phyloP scores from a whole-genome alignment of 2,888 invertebrate genomes.

The Sesia bembeciformis region DNA sequence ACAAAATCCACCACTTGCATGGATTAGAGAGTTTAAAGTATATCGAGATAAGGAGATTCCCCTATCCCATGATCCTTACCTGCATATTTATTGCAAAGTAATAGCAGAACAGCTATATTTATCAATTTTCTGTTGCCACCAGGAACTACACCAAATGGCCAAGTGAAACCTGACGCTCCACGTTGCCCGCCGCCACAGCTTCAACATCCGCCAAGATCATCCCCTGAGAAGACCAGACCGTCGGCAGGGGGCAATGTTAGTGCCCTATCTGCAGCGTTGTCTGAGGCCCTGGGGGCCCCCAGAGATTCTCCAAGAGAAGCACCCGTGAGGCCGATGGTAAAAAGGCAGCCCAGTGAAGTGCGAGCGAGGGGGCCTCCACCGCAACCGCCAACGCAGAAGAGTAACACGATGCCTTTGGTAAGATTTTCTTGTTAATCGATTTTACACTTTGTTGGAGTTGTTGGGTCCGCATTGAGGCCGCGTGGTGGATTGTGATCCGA shows the following conservation, averaged over 20 bases:
- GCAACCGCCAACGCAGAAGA: constrained; percentile 83
- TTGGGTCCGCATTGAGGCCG: no score
- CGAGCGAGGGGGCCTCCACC: constrained; percentile 85
- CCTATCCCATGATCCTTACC: no score
- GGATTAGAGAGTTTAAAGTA: no score
- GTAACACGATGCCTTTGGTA: constrained; percentile 76
- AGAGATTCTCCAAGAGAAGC: constrained; percentile 30
- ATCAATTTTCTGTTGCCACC: not conserved
- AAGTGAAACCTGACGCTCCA: constrained; percentile 49
- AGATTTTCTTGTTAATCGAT: constrained; percentile 20
- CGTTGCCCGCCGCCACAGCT: constrained; percentile 44
- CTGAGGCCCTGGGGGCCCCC: constrained; percentile 53
- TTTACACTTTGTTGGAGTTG: no score
- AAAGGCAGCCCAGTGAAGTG: constrained; percentile 55
- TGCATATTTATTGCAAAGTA: no score
- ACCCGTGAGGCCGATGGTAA: constrained; percentile 34
- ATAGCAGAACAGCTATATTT: no score
- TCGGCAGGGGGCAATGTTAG: constrained; percentile 33
- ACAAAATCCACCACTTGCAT: no score
- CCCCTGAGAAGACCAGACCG: constrained; percentile 45
- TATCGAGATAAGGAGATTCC: no score
- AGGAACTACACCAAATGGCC: constrained; percentile 57
- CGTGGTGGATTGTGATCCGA: no score
- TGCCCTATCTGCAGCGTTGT: constrained; percentile 49
- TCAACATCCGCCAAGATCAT: constrained; percentile 31